phyloP scores from a whole-genome alignment of 2,888 invertebrate species.

The Cataglyphis livida region DNA sequence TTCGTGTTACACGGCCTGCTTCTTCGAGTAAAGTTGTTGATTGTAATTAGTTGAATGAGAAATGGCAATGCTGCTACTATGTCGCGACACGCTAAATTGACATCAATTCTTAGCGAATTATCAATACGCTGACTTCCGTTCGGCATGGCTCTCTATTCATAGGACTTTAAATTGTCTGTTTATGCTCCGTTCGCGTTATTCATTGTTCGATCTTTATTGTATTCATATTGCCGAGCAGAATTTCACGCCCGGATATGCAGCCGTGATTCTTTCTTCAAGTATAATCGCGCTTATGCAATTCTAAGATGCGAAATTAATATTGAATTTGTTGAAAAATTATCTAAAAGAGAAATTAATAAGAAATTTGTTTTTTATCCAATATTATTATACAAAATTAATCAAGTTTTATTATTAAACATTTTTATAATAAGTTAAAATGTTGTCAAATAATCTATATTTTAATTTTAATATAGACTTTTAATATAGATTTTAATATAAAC shows the following conservation, averaged over 20 bases:
- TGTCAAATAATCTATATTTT: slow-evolving; percentile 9
- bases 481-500: neutral
- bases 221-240: slow-evolving; percentile 56
- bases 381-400: neutral
- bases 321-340: neutral
- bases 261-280: neutral
- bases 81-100: neutral
- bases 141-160: slow-evolving; percentile 33
- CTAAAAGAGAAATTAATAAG: neutral
- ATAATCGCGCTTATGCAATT: neutral
- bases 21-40: neutral
- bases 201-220: slow-evolving; percentile 51
- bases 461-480: neutral
- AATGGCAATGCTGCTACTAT: neutral
- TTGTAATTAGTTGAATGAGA: slow-evolving; percentile 32
- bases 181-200: slow-evolving; percentile 24
- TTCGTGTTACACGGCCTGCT: neutral
- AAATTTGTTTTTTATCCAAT: neutral
- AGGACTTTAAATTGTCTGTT: slow-evolving; percentile 57
- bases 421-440: neutral
- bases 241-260: slow-evolving; percentile 35
- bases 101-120: slow-evolving; percentile 21
- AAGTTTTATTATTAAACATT: neutral
- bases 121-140: slow-evolving; percentile 33
- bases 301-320: neutral